Base-by-base conservation (phyloP, 2,888 invertebrate species). In the Leucophora obtusa region DNA sequence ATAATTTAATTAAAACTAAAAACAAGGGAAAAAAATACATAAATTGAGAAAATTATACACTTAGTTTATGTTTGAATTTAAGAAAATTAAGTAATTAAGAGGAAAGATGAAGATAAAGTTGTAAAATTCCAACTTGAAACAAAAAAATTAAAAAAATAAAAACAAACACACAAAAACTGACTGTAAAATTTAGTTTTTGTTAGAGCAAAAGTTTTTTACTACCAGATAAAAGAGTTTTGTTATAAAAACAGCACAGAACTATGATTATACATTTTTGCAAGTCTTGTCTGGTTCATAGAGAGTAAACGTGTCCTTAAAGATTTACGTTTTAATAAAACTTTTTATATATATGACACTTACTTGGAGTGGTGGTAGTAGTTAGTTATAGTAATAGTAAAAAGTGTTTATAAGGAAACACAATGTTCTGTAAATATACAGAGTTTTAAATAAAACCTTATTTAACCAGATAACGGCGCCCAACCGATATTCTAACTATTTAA, bases 221-320 rank as follows among this genome's bases (percentile, higher is more conserved):
- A 47, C 11, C 28, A 59, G 63, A 76, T 70, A 66, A 70, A 66
- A 73, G 24, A 66, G 56, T 51, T 63, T 51, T 51, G 33, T 15
- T 24, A 15, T n/a, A 15, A 15, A 9, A 56, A 24, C 17, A 11
- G 53, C 51, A 62, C 35, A 38, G 4, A 38, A 60, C 60, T 43
- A 71, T 71, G 74, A 81, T 58, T 71, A 51, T 51, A 66, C 70
- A 18, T 81, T 70, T 66, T 66, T 65, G 47, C 21, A 56, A 15
- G 14, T 66, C 18, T 68, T 70, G 66, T 73, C 65, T 60, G 53
- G 63, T 15, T 65, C n/a, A 1, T 50, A 68, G 28, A 60, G 17
- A 50, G 59, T 59, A 68, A 73, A 77, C 56, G 66, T 77, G 77
- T 81, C 70, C 81, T 81, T 77, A 70, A 74, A 74, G 73, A 77